Conservation (phyloP, 2,797 vertebrate species). For the Mormyrus proboscirostris region DNA sequence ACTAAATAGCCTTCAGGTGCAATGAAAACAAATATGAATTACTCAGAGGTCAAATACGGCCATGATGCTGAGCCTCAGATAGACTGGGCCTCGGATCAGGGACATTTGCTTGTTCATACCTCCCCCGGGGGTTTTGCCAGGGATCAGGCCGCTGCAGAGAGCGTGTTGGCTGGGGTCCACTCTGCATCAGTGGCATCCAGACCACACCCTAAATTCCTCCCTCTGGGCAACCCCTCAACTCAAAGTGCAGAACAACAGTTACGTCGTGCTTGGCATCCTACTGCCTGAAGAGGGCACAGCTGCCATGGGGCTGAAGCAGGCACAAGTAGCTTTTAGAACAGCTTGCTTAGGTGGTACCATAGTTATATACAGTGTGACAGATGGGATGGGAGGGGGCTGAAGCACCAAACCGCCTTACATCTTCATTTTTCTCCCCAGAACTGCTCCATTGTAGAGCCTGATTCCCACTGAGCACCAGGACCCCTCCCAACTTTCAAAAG, state of each 20-base stretch:
- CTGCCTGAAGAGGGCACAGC: neutral
- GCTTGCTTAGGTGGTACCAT: neutral
- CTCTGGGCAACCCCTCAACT: neutral
- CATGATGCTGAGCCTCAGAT: neutral
- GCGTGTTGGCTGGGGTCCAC: neutral
- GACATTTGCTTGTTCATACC: neutral
- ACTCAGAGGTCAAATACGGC: neutral
- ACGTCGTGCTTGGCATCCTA: neutral
- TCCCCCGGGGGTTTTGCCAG: neutral
- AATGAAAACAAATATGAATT: neutral
- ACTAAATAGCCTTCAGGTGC: neutral
- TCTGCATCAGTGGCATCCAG: neutral
- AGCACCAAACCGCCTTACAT: neutral
- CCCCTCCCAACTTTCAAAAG: neutral
- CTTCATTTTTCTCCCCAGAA: neutral
- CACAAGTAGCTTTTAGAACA: neutral
- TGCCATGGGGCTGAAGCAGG: neutral
- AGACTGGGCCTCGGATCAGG: neutral
- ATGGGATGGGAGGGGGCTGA: neutral
- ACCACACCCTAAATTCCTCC: neutral
- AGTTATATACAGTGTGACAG: neutral
- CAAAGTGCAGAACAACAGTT: neutral
- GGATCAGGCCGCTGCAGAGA: neutral
- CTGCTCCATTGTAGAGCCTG: neutral
- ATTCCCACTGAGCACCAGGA: neutral